These are phyloP conservation scores for Myxocyprinus asiaticus DNA, from an alignment of 2,113 vertebrate genomes.

Conservation along the genomic window DNA sequence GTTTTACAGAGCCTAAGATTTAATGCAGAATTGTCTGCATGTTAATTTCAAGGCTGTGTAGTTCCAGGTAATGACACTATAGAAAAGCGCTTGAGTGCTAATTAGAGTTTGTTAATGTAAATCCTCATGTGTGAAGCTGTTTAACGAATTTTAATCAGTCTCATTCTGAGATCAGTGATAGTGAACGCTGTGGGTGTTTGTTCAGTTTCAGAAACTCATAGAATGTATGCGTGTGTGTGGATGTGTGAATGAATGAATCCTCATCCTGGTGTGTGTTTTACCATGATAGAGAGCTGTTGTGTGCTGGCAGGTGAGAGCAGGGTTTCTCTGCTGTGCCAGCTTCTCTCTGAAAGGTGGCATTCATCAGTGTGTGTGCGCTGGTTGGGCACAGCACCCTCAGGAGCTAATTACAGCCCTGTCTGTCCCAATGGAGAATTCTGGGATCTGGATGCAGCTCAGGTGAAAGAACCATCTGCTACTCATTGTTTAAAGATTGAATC, in stretches of 20 bases:
- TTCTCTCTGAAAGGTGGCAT: background rate
- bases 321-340: background rate
- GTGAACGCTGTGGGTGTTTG: background rate
- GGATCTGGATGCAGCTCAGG: too few species aligned
- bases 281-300: background rate
- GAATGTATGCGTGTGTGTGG: too few species aligned
- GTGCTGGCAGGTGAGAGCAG: background rate
- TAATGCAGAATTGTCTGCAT: background rate
- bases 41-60: background rate
- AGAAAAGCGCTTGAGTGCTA: background rate
- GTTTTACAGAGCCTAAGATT: background rate
- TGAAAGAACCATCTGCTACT: background rate
- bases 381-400: background rate
- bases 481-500: background rate
- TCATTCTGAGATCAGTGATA: background rate
- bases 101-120: background rate
- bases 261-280: conserved; percentile 24
- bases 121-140: background rate
- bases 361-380: background rate
- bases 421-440: background rate
- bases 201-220: background rate
- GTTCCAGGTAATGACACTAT: too few species aligned
- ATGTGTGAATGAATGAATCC: background rate
- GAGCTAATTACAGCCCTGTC: conserved; percentile 13
- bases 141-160: conserved; percentile 6